Evolutionary conservation across 2,797 vertebrate genomes (phyloP).

Genomic region (Pseudochromis fuscus): DNA sequence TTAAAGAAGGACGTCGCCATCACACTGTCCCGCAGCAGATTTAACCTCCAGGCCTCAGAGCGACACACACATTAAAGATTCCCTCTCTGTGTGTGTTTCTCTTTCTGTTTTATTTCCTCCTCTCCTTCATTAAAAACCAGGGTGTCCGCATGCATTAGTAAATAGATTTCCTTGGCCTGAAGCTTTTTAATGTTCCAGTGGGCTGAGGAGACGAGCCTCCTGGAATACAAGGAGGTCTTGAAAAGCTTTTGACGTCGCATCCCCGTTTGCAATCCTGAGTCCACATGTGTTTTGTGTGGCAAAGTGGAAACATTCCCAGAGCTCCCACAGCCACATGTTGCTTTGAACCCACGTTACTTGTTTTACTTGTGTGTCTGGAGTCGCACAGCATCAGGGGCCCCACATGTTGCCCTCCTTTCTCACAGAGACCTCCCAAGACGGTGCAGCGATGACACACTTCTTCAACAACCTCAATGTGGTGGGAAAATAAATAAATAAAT

Average conservation of each 20-base stretch:
- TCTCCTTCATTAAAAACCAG: conserved; percentile 68
- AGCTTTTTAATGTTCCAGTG: conserved; percentile 67
- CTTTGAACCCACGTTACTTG: conserved; percentile 34
- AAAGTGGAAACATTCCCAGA: background rate
- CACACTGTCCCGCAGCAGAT: conserved; percentile 66
- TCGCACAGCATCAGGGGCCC: conserved; percentile 27
- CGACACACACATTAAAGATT: conserved; percentile 38
- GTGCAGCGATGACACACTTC: conserved; percentile 11
- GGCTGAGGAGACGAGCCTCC: conserved; percentile 44
- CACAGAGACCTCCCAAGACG: conserved; percentile 68
- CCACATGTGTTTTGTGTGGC: too few relatives aligned
- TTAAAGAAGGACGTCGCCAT: conserved; percentile 66
- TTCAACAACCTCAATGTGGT: conserved; percentile 43
- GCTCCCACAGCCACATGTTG: conserved; percentile 7
- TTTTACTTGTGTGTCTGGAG: conserved; percentile 36
- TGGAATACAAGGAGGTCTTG: conserved; percentile 50
- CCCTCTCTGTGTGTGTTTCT: conserved; percentile 33
- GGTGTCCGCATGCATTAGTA: conserved; percentile 75
- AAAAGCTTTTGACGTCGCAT: conserved; percentile 48
- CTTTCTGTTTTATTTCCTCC: conserved; percentile 64
- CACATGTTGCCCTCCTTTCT: conserved; percentile 34
- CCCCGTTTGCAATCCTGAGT: too few relatives aligned
- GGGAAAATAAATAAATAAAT: conserved; percentile 57
- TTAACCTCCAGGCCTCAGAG: conserved; percentile 53
- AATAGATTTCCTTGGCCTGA: conserved; percentile 63